Conservation (phyloP, 2,888 invertebrate species). For the Euplagia quadripunctaria region DNA sequence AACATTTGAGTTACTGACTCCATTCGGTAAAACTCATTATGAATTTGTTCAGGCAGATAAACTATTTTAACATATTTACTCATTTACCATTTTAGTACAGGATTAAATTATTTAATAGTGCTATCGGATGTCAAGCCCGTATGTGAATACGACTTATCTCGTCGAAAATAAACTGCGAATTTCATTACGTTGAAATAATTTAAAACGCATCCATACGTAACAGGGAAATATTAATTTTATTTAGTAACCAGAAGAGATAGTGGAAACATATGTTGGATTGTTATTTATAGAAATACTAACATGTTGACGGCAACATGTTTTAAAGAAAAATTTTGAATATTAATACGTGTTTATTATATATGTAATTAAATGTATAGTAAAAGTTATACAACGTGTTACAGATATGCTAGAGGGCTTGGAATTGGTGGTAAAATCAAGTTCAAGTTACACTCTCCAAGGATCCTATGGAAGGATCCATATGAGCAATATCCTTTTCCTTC, state of each 20-base stretch:
- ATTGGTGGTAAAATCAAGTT: too few species aligned
- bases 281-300: neutral
- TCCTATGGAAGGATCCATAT: too few species aligned
- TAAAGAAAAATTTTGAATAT: too few species aligned
- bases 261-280: neutral
- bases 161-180: constrained; percentile 39
- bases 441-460: too few species aligned
- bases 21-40: too few species aligned
- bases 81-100: neutral
- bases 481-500: too few species aligned
- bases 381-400: too few species aligned
- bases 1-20: too few species aligned
- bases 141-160: constrained; percentile 34
- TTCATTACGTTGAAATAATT: constrained; percentile 38
- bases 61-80: neutral
- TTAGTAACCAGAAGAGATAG: constrained; percentile 9
- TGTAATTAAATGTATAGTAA: too few species aligned
- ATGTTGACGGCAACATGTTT: neutral
- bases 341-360: too few species aligned
- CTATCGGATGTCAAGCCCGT: constrained; percentile 17
- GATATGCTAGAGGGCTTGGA: too few species aligned
- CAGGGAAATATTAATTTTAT: constrained; percentile 28
- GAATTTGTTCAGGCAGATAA: too few species aligned
- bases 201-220: constrained; percentile 32
- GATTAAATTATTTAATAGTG: neutral